A percentile compares a stretch with the other conserved stretches of the same genome.
Evolutionary conservation across 1,140 invertebrate species (phyloP).

Genomic region (Zaprionus capensis): DNA sequence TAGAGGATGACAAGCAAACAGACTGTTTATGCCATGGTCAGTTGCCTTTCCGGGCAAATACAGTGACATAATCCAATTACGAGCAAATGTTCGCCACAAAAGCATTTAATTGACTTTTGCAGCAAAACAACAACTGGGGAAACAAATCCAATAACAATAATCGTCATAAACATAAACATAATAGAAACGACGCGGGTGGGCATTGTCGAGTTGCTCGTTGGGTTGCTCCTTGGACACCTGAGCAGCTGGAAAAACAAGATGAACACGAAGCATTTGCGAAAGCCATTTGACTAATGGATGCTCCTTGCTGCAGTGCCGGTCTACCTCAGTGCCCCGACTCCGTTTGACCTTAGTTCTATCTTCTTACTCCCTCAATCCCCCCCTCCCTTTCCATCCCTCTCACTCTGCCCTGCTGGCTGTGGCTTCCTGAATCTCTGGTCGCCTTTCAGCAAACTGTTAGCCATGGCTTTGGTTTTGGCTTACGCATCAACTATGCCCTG

Average conservation of each 20-base stretch:
- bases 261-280: conserved; percentile 59
- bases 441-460: conserved; percentile 67
- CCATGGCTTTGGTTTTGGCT: conserved; percentile 66
- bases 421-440: conserved; percentile 47
- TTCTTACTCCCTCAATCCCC: neutral
- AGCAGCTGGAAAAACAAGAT: conserved; percentile 40
- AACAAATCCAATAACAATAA: conserved; percentile 76
- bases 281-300: conserved; percentile 79
- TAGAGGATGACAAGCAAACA: neutral
- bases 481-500: conserved; percentile 27
- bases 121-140: conserved; percentile 29
- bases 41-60: conserved; percentile 7
- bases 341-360: conserved; percentile 1
- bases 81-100: conserved; percentile 61
- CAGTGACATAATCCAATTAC: conserved; percentile 70
- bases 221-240: conserved; percentile 37
- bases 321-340: neutral
- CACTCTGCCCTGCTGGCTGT: neutral
- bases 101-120: conserved; percentile 77
- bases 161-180: conserved; percentile 72
- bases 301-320: conserved; percentile 32
- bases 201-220: no score
- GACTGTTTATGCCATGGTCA: neutral
- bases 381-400: neutral
- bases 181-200: conserved; percentile 46